phyloP scores from a whole-genome alignment of 2,797 vertebrate species.

The Acanthurus lineatus region DNA sequence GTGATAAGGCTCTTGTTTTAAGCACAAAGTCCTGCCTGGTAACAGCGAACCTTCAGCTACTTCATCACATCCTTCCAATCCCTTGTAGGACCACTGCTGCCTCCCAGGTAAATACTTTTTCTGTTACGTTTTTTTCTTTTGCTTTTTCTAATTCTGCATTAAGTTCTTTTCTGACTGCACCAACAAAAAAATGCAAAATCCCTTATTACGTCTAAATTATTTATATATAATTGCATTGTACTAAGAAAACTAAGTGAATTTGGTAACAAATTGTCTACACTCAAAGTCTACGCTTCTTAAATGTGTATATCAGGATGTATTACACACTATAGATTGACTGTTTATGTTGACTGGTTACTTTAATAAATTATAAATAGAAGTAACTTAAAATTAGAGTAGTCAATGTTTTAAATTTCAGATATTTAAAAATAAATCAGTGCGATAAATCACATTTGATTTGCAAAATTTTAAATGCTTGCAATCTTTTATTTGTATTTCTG shows the following conservation, averaged over 20 bases:
- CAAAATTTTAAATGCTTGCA: neutral
- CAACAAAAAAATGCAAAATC: neutral
- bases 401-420: neutral
- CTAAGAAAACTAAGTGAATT: neutral
- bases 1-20: slow-evolving; percentile 73
- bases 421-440: neutral
- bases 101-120: slow-evolving; percentile 71
- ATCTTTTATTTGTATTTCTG: neutral
- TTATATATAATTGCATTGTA: neutral
- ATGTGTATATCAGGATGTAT: neutral
- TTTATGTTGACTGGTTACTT: neutral
- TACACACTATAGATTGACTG: no score
- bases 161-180: neutral
- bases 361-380: neutral
- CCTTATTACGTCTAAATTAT: neutral
- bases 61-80: slow-evolving; percentile 46
- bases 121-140: neutral
- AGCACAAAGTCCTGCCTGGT: slow-evolving; percentile 78
- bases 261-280: neutral
- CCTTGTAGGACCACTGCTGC: slow-evolving; percentile 44
- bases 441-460: neutral
- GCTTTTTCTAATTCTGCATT: neutral
- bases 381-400: neutral
- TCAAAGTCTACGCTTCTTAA: neutral
- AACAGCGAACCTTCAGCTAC: slow-evolving; percentile 1